Base-by-base conservation (phyloP, 92 coral and sea anemone species). In the Zoanthus gigantus region DNA sequence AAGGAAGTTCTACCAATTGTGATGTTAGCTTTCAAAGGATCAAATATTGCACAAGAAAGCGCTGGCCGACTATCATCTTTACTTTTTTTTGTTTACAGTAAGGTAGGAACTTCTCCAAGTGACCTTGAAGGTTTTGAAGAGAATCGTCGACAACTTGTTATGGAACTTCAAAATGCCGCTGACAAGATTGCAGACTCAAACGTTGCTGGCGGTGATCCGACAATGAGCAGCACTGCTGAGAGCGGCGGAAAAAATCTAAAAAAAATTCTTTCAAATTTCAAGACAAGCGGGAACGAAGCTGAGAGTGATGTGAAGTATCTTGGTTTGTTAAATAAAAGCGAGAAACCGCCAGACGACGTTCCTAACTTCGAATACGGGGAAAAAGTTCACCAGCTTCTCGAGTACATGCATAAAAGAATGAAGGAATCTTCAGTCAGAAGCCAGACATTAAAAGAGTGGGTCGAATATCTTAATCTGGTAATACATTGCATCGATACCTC, bases 151-250 rank as follows among this genome's bases (percentile, higher is more conserved):
- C 80, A 76, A 50, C 80, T 76, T 76, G 60, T 76, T n/a, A 53
- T 76, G 60, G 80, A 76, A 52, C 80, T 76, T 76, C 80, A 76
- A n/a, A 50, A 14, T 76, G 80, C 80, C 9, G 65, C 80, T n/a
- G 60, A 50, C 60, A 76, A 76, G 60, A 53, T 76, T 17, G 80
- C 80, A 18, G 80, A 63, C 17, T 76, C 65, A 76, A 76, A 76
- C 28, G 80, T 76, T 52, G 80, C 80, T 53, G 37, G 61, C 29
- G 29, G 29, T 50, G 80, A 76, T 46, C 17, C 80, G 5, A 28
- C 58, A 6, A 8, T 13, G 6, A 18, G 13, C 32, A 18, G 10
- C 7, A 56, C 14, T 23, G 8, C 65, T 5, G n/a, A 28, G 9
- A 44, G 30, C 16, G 80, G 34, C 2, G 80, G 60, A 47, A 76